Base-by-base conservation (phyloP, 2,797 vertebrate species). In the Pangasius djambal region DNA sequence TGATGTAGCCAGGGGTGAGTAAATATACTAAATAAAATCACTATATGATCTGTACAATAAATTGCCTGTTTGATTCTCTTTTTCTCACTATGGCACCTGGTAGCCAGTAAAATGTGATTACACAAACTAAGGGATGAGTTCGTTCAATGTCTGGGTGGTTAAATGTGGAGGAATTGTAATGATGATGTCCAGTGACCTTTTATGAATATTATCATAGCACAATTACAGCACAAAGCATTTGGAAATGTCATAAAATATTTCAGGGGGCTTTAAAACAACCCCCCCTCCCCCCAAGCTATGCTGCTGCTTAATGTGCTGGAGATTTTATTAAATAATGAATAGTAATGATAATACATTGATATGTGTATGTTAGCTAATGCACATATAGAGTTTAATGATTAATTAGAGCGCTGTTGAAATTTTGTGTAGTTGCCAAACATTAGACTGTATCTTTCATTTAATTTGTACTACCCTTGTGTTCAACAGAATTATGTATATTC, bases 21-120 rank as follows among this genome's bases (percentile, higher is more conserved):
- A 84, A 50, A 52, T 52, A 63, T 20, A 50, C n/a, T 69, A 22
- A 69, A 69, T 69, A 52, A 69, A 85, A 34, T 22, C 15, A 83
- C 28, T 61, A 22, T 50, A 28, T 70, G 48, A 85, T 70, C 83
- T 55, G 18, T 22, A 55, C n/a, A 85, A 65, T 83, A 16, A 83
- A 50, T 5, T 85, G 65, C 9, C 20, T 34, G n/a, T 22, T 52
- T 0, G 0, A 63, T n/a, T 65, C 25, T n/a, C 61, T 65, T n/a
- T n/a, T 83, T 44, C 59, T 65, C 40, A 48, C 28, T 48, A 20
- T 10, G 65, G 82, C 37, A 83, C 15, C 37, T 83, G 77, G 16
- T 57, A 34, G n/a, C 16, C 78, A 37, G 40, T 57, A 81, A 59
- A 37, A 57, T 37, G 10, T 37, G 55, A 81, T 83, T 65, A 50